phyloP scores from a whole-genome alignment of 2,797 vertebrate genomes.

The Silurus lanzhouensis region DNA sequence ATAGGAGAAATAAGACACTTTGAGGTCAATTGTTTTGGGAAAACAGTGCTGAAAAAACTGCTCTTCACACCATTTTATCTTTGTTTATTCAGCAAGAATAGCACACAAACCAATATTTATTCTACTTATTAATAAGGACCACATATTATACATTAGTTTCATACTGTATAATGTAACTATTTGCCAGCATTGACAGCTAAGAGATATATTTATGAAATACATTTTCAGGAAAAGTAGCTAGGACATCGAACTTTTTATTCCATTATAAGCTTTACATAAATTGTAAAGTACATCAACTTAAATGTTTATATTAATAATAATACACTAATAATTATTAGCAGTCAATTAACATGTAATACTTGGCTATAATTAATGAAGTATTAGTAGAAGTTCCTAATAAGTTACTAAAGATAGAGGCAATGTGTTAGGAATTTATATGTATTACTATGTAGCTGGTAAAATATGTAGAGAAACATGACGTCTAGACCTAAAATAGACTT shows the following conservation, averaged over 20 bases:
- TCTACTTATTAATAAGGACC: neutral
- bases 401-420: neutral
- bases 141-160: neutral
- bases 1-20: neutral
- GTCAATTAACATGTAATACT: neutral
- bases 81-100: neutral
- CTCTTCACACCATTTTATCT: neutral
- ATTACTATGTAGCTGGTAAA: neutral
- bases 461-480: neutral
- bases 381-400: neutral
- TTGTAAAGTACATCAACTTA: neutral
- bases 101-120: neutral
- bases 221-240: neutral
- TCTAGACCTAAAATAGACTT: neutral
- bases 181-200: neutral
- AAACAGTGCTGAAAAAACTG: neutral
- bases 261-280: neutral
- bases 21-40: neutral
- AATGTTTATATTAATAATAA: neutral
- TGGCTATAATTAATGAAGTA: neutral
- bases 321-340: neutral
- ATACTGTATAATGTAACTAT: neutral
- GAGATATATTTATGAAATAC: no score
- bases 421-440: neutral
- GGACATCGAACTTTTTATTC: neutral